phyloP scores from a whole-genome alignment of 2,113 vertebrate genomes.

The Ochotona curzoniae region DNA sequence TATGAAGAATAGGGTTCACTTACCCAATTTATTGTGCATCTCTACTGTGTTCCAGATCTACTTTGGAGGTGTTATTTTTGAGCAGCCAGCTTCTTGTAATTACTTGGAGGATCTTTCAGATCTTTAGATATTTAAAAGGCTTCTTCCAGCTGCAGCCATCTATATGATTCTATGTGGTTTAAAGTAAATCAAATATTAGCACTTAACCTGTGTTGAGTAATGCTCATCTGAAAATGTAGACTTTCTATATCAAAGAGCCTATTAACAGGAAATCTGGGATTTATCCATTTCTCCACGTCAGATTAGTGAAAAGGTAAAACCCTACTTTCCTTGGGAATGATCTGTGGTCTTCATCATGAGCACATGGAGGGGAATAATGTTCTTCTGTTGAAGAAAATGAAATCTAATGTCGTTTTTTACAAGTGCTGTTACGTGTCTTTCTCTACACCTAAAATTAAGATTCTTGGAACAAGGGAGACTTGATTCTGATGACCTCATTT shows the following conservation, averaged over 20 bases:
- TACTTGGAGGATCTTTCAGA: neutral
- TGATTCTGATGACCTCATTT: conserved; percentile 55
- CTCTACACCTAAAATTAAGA: conserved; percentile 43
- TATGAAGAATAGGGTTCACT: neutral
- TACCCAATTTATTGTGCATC: neutral
- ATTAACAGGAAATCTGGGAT: too few species aligned
- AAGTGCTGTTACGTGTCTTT: neutral
- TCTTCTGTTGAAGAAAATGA: conserved; percentile 24
- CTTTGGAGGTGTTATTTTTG: neutral
- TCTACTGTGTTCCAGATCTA: neutral
- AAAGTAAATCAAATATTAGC: neutral
- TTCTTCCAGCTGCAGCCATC: neutral
- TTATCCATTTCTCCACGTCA: neutral
- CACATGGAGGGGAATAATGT: neutral
- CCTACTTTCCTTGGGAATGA: neutral
- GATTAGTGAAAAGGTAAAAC: neutral
- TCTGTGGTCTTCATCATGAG: neutral
- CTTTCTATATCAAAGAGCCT: neutral
- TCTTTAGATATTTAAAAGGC: neutral
- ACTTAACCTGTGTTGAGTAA: neutral
- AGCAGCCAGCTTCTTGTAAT: neutral
- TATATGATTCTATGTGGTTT: neutral
- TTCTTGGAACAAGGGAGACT: conserved; percentile 59
- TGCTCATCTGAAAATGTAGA: neutral
- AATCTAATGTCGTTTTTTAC: conserved; percentile 14